Percentiles rank a stretch among this genome's conserved stretches.
These are phyloP conservation scores for Sipha maydis DNA, from an alignment of 2,888 invertebrate genomes.

Conservation along the genomic window DNA sequence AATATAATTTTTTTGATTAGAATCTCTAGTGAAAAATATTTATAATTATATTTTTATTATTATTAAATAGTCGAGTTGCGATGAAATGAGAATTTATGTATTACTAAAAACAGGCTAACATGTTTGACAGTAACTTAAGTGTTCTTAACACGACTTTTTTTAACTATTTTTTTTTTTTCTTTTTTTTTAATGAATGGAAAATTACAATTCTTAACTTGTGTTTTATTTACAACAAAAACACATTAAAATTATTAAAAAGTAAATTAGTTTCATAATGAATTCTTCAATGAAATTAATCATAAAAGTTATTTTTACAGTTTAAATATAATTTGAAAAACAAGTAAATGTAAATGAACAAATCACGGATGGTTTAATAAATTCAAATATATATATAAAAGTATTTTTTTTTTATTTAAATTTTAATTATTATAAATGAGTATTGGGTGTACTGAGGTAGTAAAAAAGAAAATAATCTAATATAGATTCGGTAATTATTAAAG, in stretches of 20 bases:
- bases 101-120: background rate
- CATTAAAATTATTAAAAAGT: constrained; percentile 21
- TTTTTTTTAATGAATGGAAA: constrained; percentile 19
- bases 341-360: background rate
- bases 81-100: background rate
- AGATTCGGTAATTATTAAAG: no score
- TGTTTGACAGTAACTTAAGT: background rate
- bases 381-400: background rate
- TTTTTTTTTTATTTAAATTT: no score
- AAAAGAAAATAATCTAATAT: no score
- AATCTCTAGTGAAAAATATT: no score
- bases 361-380: background rate
- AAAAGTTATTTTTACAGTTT: background rate
- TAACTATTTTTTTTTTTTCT: constrained; percentile 8
- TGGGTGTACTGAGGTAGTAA: no score
- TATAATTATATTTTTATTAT: no score
- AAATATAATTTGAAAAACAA: background rate
- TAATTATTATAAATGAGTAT: no score
- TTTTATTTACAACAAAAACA: constrained; percentile 18
- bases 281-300: constrained; percentile 32
- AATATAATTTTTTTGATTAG: no score
- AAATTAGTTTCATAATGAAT: constrained; percentile 11
- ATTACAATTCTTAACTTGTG: constrained; percentile 22
- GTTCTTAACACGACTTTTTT: background rate
- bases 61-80: background rate